These are phyloP conservation scores for Hydractinia echinata DNA, from an alignment of 30 jellyfish, hydroid and myxozoan genomes.

Conservation along the genomic window DNA sequence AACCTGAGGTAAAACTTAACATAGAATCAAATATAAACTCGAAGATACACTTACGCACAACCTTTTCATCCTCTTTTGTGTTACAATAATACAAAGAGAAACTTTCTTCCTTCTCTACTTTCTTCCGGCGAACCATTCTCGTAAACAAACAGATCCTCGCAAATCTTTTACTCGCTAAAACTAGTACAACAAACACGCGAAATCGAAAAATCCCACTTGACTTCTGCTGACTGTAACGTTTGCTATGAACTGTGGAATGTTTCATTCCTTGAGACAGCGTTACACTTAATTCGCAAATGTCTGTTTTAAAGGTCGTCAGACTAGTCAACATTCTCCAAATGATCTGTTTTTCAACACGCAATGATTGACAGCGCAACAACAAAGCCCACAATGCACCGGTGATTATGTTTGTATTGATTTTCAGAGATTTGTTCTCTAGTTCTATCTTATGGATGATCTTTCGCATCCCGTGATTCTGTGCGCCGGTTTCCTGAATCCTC, in stretches of 20 bases:
- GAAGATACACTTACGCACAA: not conserved
- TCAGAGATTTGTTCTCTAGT: not conserved
- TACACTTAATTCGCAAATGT: conserved; percentile 26
- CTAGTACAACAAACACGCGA: conserved; percentile 55
- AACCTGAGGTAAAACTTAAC: no score
- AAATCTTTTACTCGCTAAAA: conserved; percentile 52
- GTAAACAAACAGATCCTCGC: not conserved
- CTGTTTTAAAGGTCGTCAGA: conserved; percentile 23
- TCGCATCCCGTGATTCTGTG: not conserved
- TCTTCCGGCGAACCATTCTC: not conserved
- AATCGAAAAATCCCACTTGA: conserved; percentile 46
- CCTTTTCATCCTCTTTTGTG: not conserved
- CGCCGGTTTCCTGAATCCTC: not conserved
- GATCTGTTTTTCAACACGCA: not conserved
- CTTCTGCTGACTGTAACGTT: not conserved
- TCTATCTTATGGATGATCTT: conserved; percentile 1
- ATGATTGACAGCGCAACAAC: not conserved
- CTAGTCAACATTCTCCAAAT: not conserved
- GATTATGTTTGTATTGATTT: not conserved
- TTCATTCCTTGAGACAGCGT: conserved; percentile 55
- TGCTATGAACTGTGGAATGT: not conserved
- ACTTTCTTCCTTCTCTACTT: not conserved
- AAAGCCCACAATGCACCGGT: conserved; percentile 8
- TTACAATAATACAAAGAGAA: not conserved
- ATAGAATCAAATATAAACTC: no score